These are phyloP conservation scores for Galleria mellonella DNA, from an alignment of 1,140 invertebrate species.

Conservation along the genomic window DNA sequence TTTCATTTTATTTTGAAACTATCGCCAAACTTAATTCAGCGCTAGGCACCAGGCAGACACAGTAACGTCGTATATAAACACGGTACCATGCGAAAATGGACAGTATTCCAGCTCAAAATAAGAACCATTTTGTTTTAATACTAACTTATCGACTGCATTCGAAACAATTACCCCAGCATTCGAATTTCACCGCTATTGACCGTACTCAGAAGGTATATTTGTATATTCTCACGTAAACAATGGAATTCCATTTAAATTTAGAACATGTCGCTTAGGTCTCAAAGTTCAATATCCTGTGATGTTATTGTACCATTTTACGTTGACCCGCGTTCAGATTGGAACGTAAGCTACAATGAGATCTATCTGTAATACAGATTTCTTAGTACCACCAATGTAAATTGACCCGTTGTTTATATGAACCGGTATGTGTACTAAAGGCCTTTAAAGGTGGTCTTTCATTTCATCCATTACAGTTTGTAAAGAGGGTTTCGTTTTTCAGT, in stretches of 20 bases:
- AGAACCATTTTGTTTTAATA: not conserved
- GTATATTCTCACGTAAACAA: not conserved
- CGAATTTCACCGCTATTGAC: not conserved
- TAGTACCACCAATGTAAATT: not conserved
- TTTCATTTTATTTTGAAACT: conserved; percentile 6
- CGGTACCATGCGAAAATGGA: not conserved
- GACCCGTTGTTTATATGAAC: not conserved
- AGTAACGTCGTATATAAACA: conserved; percentile 3
- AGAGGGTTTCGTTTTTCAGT: conserved; percentile 33
- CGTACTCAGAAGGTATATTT: not conserved
- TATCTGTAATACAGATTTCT: not conserved
- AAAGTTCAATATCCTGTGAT: conserved; percentile 1
- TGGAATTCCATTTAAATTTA: conserved; percentile 1
- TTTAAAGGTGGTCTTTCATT: conserved; percentile 3
- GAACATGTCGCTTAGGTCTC: not conserved
- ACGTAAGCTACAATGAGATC: no score
- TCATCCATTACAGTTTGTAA: conserved; percentile 2
- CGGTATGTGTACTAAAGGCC: not conserved
- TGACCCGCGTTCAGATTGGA: not conserved
- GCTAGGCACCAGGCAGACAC: conserved; percentile 3
- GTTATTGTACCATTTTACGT: not conserved
- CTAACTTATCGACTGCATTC: not conserved
- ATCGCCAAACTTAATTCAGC: conserved; percentile 11
- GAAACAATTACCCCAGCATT: not conserved
- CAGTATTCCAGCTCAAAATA: not conserved